Conservation (phyloP, 1,140 invertebrate genomes). For the Penaeus japonicus region DNA sequence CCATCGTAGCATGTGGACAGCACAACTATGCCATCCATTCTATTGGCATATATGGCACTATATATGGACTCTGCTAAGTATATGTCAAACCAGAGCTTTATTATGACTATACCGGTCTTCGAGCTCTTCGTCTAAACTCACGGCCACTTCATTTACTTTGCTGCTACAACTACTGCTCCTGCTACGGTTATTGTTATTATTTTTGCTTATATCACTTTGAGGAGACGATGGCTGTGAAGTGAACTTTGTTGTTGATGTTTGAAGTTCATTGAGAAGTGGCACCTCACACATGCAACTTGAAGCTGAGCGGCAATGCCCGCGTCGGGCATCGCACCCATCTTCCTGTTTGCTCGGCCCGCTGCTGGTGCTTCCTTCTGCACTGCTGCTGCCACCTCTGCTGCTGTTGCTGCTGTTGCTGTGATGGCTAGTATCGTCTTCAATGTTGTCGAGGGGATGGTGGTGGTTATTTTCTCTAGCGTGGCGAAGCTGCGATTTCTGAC, state of each 20-base stretch:
- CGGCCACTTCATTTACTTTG: background rate
- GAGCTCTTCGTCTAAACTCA: too few species aligned
- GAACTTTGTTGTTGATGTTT: slow-evolving; percentile 15
- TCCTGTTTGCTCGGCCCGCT: background rate
- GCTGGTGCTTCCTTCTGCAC: background rate
- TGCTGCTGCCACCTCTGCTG: slow-evolving; percentile 11
- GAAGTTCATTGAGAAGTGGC: slow-evolving; percentile 32
- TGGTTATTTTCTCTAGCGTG: slow-evolving; percentile 13
- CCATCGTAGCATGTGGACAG: too few species aligned
- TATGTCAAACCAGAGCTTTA: too few species aligned
- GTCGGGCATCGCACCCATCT: background rate
- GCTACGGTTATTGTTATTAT: background rate
- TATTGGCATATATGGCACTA: too few species aligned
- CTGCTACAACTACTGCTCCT: slow-evolving; percentile 29
- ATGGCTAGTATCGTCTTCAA: background rate
- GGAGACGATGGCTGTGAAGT: background rate
- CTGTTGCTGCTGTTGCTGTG: background rate
- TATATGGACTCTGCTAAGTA: too few species aligned
- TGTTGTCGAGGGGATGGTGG: background rate
- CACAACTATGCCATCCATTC: too few species aligned
- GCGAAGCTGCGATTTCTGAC: slow-evolving; percentile 16
- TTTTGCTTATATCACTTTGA: background rate
- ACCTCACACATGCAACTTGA: slow-evolving; percentile 38
- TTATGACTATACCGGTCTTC: too few species aligned
- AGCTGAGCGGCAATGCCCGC: slow-evolving; percentile 22